Percentiles rank a stretch among this genome's conserved stretches.
Conservation (phyloP, 2,797 vertebrate genomes). For the Liasis olivaceus region DNA sequence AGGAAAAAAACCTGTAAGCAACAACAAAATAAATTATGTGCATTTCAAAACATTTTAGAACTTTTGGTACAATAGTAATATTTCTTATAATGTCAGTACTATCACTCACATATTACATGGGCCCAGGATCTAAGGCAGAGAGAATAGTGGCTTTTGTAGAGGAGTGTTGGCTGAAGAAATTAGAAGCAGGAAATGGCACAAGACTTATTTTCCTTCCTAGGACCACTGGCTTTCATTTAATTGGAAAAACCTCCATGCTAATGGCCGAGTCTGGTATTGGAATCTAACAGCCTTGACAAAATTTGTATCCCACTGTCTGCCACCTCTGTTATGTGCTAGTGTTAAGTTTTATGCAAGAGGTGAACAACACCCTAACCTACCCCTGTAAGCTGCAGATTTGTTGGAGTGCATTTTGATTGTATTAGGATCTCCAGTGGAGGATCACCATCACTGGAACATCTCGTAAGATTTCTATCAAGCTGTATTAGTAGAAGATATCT, state of each 20-base stretch:
- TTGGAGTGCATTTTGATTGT: neutral
- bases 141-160: neutral
- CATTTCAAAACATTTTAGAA: neutral
- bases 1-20: neutral
- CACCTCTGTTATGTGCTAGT: too few relatives aligned
- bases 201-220: neutral
- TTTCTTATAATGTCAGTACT: neutral
- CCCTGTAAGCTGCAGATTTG: neutral
- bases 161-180: neutral
- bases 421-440: neutral
- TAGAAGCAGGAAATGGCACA: neutral
- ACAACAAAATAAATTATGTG: neutral
- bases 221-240: neutral
- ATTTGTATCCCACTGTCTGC: neutral
- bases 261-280: neutral
- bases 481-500: neutral
- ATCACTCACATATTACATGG: neutral
- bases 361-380: neutral
- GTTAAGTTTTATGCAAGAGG: neutral
- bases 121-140: neutral
- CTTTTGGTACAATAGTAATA: neutral
- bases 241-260: neutral
- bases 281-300: neutral
- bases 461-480: neutral
- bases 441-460: neutral